Base-by-base conservation (phyloP, 2,888 invertebrate genomes). In the Epinotia ramella region DNA sequence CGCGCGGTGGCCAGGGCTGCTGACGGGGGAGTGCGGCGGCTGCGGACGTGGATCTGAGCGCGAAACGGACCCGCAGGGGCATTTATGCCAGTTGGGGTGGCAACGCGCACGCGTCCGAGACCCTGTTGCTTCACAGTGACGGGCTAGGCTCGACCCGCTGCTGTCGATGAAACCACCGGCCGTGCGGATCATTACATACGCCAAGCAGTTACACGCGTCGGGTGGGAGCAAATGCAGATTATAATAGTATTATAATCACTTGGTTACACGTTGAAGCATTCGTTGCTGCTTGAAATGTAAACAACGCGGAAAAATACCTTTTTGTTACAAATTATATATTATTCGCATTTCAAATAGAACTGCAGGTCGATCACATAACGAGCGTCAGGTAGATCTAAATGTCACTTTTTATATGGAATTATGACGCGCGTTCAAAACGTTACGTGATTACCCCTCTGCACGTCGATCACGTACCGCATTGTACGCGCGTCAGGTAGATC, bases 101-200 rank as follows among this genome's bases (percentile, higher is more conserved):
- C 82, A 88, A 85, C 93, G 94, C 94, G 94, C 94, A 94, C 89
- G 94, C 94, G 94, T 93, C 89, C 88, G 87, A 89, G 91, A 94
- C 94, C 94, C 94, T 94, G 94, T 94, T 94, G 94, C 94, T 93
- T 93, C 93, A 77, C 87, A 88, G 90, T 79, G 85, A 81, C 77
- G 90, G 73, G 63, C 40, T 1, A 33, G 3, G 40, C 53, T 53
- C 18, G 77, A 59, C 77, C 78, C 78, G 63, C 16, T 83, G 63
- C 16, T 83, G 78, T 89, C 90, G 89, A 89, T 84, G 78, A 65
- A 62, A 44, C 68, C 56, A 40, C 69, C 20, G 24, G 20, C n/a
- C 44, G 46, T 46, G 46, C 24, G 59, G 59, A 24, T 69, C 24
- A 13, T 68, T 44, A 16, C 59, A 20, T 13, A 59, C 24, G 24